Base-by-base conservation (phyloP, 2,888 invertebrate genomes). In the Cantharis nigra region DNA sequence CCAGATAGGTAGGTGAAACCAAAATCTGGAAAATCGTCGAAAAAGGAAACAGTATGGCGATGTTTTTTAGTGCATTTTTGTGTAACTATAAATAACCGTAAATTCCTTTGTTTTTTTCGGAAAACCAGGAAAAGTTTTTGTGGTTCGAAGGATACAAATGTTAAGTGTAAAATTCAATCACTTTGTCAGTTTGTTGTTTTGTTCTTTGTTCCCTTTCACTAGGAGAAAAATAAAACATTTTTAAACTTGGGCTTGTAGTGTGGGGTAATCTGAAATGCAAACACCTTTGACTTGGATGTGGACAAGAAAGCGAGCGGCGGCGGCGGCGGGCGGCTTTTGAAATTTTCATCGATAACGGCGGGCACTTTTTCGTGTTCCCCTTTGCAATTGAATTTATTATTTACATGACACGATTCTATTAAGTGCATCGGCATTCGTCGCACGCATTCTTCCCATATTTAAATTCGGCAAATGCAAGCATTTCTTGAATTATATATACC, bases 341-440 rank as follows among this genome's bases (percentile, higher is more conserved):
- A 76, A 79, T 72, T 79, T 78, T 49, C 74, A 71, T 62, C 70
- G 72, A 72, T 73, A 72, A 71, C 74, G 74, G 74, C 67, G 74
- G 74, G 76, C 74, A 76, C 30, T 74, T 76, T 72, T 71, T 67
- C 16, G 49, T 49, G 75, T 80, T 79, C 79, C 81, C 82, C 82
- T 80, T 74, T 71, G 81, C 84, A 83, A 84, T 85, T 84, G 83
- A 84, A 86, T 86, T 84, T 84, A 86, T 86, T 86, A 86, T 86
- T 86, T 84, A 86, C 80, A 82, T 80, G 82, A 84, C 85, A 85
- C 80, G 83, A 82, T 83, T 85, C 85, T 84, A 85, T 86, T 85
- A 86, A 85, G 83, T 84, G 85, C 85, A 86, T 86, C 82, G 82
- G 83, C 77, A 86, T 86, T 86, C 86, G 80, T 79, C 83, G 81